Evolutionary conservation across 1,140 invertebrate genomes (phyloP).

Genomic region (Drosophila truncata): DNA sequence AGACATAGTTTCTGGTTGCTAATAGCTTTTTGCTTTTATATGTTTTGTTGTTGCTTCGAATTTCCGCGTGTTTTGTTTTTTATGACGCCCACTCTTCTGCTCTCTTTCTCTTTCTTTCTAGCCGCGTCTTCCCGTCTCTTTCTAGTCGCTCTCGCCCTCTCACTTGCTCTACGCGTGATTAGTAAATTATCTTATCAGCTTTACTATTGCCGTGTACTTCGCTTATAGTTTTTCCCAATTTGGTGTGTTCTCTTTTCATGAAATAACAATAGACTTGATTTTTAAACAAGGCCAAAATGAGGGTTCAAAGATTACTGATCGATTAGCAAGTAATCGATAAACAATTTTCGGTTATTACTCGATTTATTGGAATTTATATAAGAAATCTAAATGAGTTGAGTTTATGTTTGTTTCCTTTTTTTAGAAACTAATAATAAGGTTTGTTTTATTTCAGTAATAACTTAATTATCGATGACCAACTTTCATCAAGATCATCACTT

Average conservation of each 20-base stretch:
- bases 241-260: constrained; percentile 8
- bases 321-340: neutral
- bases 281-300: constrained; percentile 1
- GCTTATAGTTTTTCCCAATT: constrained; percentile 36
- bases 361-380: neutral
- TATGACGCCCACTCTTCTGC: constrained; percentile 42
- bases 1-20: constrained; percentile 21
- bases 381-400: neutral
- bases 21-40: constrained; percentile 9
- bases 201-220: constrained; percentile 12
- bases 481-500: constrained; percentile 14
- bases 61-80: constrained; percentile 66
- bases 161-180: constrained; percentile 14
- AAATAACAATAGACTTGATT: neutral
- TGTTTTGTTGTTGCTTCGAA: constrained; percentile 55
- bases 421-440: too few species aligned
- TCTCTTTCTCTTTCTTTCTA: constrained; percentile 8
- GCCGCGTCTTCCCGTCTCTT: neutral
- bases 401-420: neutral
- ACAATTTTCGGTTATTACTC: neutral
- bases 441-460: neutral
- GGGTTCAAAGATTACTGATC: constrained; percentile 37
- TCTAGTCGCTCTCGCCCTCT: neutral
- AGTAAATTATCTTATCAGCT: constrained; percentile 73
- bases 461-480: neutral